Evolutionary conservation across 2,113 vertebrate species (phyloP).

Genomic region (Corynorhinus townsendii): DNA sequence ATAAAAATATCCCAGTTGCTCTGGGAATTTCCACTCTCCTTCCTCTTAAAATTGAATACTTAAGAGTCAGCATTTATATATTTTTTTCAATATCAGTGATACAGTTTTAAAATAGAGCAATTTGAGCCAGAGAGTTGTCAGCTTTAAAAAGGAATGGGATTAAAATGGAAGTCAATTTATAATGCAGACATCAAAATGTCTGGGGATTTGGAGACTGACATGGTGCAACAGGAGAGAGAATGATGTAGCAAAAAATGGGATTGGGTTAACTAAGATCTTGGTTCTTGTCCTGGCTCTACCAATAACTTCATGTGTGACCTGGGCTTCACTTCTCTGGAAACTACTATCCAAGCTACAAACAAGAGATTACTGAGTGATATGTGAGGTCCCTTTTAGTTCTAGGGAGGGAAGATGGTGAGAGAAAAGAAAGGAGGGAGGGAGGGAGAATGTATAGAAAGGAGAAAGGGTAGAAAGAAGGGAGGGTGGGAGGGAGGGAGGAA

Average conservation of each 20-base stretch:
- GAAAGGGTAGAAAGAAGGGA: too few species aligned
- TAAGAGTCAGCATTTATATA: constrained; percentile 28
- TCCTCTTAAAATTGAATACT: constrained; percentile 6
- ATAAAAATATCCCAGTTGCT: constrained; percentile 6
- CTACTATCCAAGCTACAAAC: not conserved
- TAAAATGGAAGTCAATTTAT: constrained; percentile 53
- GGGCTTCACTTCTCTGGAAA: not conserved
- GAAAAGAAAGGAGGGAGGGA: too few species aligned
- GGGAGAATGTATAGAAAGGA: not conserved
- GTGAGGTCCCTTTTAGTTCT: not conserved
- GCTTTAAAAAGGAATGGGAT: constrained; percentile 30
- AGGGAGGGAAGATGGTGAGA: not conserved
- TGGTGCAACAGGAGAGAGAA: constrained; percentile 6
- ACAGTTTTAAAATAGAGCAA: constrained; percentile 14
- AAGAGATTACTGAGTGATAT: not conserved
- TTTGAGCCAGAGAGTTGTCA: constrained; percentile 32
- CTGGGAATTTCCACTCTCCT: not conserved
- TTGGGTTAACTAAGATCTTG: not conserved
- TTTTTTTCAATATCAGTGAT: constrained; percentile 34
- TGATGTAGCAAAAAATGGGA: not conserved
- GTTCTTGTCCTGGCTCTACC: not conserved
- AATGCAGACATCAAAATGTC: constrained; percentile 25
- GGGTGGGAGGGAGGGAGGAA: not conserved
- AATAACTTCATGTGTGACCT: not conserved
- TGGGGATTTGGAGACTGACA: not conserved